A percentile compares a stretch with the other conserved stretches of the same genome.
These are phyloP conservation scores for Argyresthia albistria DNA, from an alignment of 2,888 invertebrate species.

Conservation along the genomic window DNA sequence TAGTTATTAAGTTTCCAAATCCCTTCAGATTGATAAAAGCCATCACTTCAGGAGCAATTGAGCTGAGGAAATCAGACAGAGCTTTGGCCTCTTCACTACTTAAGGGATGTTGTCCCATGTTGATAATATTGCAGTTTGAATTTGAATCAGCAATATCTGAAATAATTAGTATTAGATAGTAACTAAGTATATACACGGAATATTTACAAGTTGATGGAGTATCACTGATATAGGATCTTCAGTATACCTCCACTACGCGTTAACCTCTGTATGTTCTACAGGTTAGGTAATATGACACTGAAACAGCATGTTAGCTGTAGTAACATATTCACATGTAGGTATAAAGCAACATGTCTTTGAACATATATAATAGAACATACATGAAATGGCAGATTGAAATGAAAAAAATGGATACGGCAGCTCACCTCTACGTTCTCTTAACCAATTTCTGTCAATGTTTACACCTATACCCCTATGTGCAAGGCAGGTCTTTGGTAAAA, in stretches of 20 bases:
- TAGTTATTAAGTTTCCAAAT: constrained; percentile 34
- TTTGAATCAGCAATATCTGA: background rate
- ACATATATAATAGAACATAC: too few species aligned
- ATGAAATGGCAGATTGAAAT: background rate
- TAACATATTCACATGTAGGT: too few species aligned
- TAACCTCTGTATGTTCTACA: too few species aligned
- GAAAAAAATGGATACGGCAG: too few species aligned
- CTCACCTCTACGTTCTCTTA: background rate
- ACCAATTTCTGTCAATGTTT: constrained; percentile 52
- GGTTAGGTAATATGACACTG: too few species aligned
- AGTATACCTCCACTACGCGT: too few species aligned
- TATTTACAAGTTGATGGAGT: too few species aligned
- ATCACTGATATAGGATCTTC: too few species aligned
- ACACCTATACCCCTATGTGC: constrained; percentile 27
- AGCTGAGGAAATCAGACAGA: constrained; percentile 33
- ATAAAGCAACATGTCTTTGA: too few species aligned
- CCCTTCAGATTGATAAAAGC: constrained; percentile 46
- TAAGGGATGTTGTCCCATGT: constrained; percentile 30
- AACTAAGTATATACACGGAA: too few species aligned
- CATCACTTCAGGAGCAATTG: constrained; percentile 32
- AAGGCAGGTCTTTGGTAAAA: constrained; percentile 18
- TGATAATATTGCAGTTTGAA: constrained; percentile 25
- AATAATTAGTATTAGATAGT: too few species aligned
- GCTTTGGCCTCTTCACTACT: constrained; percentile 43
- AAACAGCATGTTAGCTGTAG: too few species aligned